Conservation (phyloP, 1,140 invertebrate species). For the Anastrepha ludens region DNA sequence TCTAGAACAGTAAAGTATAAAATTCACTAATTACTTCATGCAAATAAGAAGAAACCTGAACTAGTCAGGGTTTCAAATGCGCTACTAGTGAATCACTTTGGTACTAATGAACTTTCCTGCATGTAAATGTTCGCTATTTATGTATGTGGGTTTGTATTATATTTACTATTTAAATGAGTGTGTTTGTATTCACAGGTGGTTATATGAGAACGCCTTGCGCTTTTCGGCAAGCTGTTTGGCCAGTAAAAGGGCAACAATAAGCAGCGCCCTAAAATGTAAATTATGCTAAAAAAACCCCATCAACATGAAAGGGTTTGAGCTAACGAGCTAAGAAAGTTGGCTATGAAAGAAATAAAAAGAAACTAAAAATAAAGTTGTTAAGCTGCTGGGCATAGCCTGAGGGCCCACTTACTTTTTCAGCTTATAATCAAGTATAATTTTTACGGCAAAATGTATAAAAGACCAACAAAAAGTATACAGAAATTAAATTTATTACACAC, state of each 20-base stretch:
- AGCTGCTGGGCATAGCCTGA: neutral
- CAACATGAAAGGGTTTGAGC: neutral
- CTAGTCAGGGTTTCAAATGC: too few species aligned
- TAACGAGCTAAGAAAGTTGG: neutral
- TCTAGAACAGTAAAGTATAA: too few species aligned
- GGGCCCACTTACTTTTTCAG: too few species aligned
- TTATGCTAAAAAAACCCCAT: neutral
- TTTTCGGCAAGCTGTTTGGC: neutral
- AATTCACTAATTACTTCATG: too few species aligned
- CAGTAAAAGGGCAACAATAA: conserved; percentile 18
- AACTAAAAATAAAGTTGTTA: neutral
- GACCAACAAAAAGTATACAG: neutral
- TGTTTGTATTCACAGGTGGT: neutral
- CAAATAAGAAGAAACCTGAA: too few species aligned
- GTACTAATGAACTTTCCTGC: too few species aligned
- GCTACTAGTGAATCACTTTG: too few species aligned
- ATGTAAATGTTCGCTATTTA: too few species aligned
- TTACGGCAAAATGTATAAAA: neutral
- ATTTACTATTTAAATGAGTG: neutral
- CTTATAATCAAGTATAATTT: neutral
- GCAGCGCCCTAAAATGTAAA: neutral
- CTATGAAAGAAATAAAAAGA: neutral
- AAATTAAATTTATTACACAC: conserved; percentile 24
- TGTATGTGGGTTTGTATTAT: too few species aligned
- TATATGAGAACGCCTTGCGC: neutral